These are phyloP conservation scores for Tethea ocularis DNA, from an alignment of 2,888 invertebrate genomes.

Conservation along the genomic window DNA sequence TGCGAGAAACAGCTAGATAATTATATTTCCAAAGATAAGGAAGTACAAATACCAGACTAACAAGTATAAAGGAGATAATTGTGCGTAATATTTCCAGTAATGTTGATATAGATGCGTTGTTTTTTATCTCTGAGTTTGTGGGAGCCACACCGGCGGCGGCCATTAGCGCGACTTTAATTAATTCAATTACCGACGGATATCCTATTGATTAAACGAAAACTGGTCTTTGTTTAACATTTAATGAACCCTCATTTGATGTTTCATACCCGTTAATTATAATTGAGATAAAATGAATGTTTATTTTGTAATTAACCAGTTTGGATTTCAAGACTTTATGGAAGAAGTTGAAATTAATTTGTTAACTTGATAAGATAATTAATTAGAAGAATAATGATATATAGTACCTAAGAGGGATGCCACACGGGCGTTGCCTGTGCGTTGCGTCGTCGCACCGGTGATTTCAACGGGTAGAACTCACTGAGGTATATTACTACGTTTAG, in stretches of 20 bases:
- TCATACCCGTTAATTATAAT: not conserved
- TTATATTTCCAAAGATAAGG: too few relatives aligned
- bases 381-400: too few relatives aligned
- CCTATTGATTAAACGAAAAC: conserved; percentile 11
- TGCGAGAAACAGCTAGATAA: too few relatives aligned
- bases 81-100: not conserved
- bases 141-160: not conserved
- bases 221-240: conserved; percentile 10
- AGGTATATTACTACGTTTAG: too few relatives aligned
- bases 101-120: not conserved
- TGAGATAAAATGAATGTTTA: not conserved
- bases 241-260: conserved; percentile 8
- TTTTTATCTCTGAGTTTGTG: not conserved
- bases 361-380: not conserved
- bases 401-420: too few relatives aligned
- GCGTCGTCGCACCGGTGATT: too few relatives aligned
- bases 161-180: conserved; percentile 2
- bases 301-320: not conserved
- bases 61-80: too few relatives aligned
- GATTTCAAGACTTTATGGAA: not conserved
- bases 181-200: conserved; percentile 13
- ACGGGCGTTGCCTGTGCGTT: too few relatives aligned
- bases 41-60: too few relatives aligned
- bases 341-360: not conserved
- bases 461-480: too few relatives aligned